phyloP scores from a whole-genome alignment of 2,113 vertebrate genomes.

The Struthio camelus region DNA sequence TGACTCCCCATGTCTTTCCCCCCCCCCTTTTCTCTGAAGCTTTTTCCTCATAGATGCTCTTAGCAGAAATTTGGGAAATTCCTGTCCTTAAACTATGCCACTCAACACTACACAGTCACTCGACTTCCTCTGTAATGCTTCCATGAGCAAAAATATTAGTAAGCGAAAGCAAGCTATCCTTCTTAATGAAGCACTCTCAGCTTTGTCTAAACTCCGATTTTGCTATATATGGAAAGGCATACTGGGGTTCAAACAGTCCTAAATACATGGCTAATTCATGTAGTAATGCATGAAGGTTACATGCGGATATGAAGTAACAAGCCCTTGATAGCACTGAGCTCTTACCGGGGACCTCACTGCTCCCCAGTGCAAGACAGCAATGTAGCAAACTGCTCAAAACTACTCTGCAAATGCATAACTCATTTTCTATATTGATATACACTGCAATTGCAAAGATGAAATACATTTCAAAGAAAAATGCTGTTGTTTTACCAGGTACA shows the following conservation, averaged over 20 bases:
- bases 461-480: neutral
- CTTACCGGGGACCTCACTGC: neutral
- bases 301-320: neutral
- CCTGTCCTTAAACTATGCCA: neutral
- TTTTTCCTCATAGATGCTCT: neutral
- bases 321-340: neutral
- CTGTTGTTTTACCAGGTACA: neutral
- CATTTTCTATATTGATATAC: neutral
- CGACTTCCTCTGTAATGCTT: neutral
- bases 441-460: neutral
- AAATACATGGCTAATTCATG: fast-evolving
- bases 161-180: neutral
- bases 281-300: neutral
- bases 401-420: neutral
- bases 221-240: neutral
- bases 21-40: neutral
- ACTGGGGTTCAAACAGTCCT: neutral
- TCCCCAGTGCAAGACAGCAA: neutral
- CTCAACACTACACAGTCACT: neutral
- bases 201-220: neutral
- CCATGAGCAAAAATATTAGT: neutral
- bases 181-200: neutral
- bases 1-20: neutral
- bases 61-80: neutral
- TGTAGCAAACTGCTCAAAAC: neutral